Percentiles rank a stretch among this genome's conserved stretches.
phyloP scores from a whole-genome alignment of 92 coral and sea anemone genomes.

The Porites divaricata region DNA sequence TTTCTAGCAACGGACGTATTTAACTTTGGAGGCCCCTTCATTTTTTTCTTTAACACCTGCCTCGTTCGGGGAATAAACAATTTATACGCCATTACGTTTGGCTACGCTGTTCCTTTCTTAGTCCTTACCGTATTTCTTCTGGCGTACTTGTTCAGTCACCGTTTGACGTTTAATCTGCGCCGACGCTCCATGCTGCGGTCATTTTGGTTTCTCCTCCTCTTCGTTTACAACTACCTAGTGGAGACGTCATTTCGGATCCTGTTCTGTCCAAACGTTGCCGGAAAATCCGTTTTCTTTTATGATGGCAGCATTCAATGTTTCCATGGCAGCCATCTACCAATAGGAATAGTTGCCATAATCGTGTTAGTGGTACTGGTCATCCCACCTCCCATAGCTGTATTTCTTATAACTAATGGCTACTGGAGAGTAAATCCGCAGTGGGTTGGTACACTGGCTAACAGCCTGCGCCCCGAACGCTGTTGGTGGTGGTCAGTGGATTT shows the following conservation, averaged over 20 bases:
- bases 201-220: constrained; percentile 84
- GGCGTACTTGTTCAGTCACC: constrained; percentile 71
- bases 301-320: constrained; percentile 81
- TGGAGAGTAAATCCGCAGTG: constrained; percentile 92
- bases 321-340: constrained; percentile 62
- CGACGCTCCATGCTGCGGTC: constrained; percentile 75
- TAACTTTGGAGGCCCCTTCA: constrained; percentile 86
- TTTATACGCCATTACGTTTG: constrained; percentile 64
- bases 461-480: constrained; percentile 68
- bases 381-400: constrained; percentile 79
- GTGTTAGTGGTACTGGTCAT: constrained; percentile 56
- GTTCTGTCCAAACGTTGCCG: constrained; percentile 71
- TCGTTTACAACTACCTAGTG: constrained; percentile 83
- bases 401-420: constrained; percentile 70
- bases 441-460: constrained; percentile 76
- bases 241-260: constrained; percentile 80
- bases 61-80: constrained; percentile 63
- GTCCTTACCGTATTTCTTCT: constrained; percentile 68
- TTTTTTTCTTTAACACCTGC: constrained; percentile 71
- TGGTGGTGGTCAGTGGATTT: constrained; percentile 99
- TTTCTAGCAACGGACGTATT: constrained; percentile 66
- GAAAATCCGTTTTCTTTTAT: constrained; percentile 74
- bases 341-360: constrained; percentile 67
- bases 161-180: constrained; percentile 75
- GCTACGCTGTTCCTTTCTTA: constrained; percentile 70